Conservation (phyloP, 2,797 vertebrate genomes). For the Champsocephalus gunnari region DNA sequence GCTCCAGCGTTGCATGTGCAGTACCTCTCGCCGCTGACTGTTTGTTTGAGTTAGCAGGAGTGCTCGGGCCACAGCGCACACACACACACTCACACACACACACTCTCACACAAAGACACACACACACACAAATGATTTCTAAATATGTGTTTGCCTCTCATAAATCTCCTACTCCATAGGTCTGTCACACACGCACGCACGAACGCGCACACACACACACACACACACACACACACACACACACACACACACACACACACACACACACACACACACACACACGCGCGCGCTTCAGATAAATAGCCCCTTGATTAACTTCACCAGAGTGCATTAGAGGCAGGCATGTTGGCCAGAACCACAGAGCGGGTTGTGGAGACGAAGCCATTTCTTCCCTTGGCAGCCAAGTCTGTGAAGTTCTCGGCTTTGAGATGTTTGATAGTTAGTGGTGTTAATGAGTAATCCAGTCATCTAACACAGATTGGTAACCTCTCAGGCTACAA, state of each 20-base stretch:
- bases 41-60: constrained; percentile 76
- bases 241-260: constrained; percentile 54
- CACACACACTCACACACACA: background rate
- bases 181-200: constrained; percentile 61
- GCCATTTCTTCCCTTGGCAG: constrained; percentile 38
- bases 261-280: constrained; percentile 9
- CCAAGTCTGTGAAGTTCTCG: constrained; percentile 30
- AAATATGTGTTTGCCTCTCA: constrained; percentile 72
- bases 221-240: constrained; percentile 53
- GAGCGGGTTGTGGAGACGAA: constrained; percentile 38
- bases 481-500: constrained; percentile 8
- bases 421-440: constrained; percentile 25
- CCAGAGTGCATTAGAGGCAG: constrained; percentile 62
- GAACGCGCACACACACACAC: constrained; percentile 2
- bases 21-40: constrained; percentile 21
- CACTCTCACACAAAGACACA: background rate
- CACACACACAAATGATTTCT: constrained; percentile 54
- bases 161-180: constrained; percentile 72
- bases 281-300: constrained; percentile 63
- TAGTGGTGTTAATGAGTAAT: constrained; percentile 45
- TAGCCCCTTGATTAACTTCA: constrained; percentile 76
- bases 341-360: constrained; percentile 57
- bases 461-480: constrained; percentile 27
- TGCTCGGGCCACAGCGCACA: constrained; percentile 1
- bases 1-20: constrained; percentile 48